phyloP scores from a whole-genome alignment of 2,888 invertebrate species.

The Lepidochrysops patricia region DNA sequence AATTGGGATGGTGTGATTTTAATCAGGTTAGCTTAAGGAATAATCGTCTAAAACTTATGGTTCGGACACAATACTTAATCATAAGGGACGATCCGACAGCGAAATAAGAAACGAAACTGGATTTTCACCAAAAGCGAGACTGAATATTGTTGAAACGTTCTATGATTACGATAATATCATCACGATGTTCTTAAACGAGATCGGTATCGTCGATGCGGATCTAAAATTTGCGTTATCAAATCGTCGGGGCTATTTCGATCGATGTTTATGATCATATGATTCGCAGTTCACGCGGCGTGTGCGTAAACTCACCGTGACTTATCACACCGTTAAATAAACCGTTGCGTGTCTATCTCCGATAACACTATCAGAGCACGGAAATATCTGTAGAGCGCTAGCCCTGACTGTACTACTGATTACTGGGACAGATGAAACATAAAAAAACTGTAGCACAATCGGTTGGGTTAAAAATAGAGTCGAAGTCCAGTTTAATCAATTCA shows the following conservation, averaged over 20 bases:
- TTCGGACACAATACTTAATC: conserved; percentile 43
- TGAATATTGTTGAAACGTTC: neutral
- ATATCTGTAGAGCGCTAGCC: neutral
- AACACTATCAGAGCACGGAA: conserved; percentile 1
- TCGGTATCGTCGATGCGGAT: conserved; percentile 22
- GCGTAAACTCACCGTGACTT: conserved; percentile 8
- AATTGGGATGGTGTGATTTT: conserved; percentile 16
- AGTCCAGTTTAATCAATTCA: neutral
- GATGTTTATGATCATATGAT: conserved; percentile 17
- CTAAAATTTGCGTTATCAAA: conserved; percentile 16
- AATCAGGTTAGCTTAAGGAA: neutral
- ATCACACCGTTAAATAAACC: conserved; percentile 10
- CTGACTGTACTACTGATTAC: neutral
- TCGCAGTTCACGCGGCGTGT: conserved; percentile 8
- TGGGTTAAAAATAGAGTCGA: neutral
- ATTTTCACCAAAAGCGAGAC: neutral
- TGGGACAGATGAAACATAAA: neutral
- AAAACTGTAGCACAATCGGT: neutral
- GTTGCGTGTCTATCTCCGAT: neutral
- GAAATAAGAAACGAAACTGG: conserved; percentile 25
- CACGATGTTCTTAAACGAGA: conserved; percentile 21
- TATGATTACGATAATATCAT: conserved; percentile 9
- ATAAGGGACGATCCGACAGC: conserved; percentile 49
- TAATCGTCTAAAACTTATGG: conserved; percentile 25
- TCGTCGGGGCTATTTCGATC: conserved; percentile 19